These are phyloP conservation scores for Arbacia lixula DNA, from an alignment of 53 echinoderm and acorn worm species.

Conservation along the genomic window DNA sequence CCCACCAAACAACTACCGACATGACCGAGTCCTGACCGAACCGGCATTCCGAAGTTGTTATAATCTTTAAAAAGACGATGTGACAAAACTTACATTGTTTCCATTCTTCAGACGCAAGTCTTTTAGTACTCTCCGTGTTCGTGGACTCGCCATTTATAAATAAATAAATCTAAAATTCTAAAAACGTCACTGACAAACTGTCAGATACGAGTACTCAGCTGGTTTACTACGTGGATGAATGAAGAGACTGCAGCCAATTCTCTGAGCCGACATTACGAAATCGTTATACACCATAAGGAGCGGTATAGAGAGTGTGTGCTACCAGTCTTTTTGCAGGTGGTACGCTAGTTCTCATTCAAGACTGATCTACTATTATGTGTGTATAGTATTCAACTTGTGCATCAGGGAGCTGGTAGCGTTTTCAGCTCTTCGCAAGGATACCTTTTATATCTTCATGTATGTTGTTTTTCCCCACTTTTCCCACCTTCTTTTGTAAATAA, in stretches of 20 bases:
- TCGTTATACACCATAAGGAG: too few species aligned
- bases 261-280: background rate
- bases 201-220: too few species aligned
- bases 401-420: background rate
- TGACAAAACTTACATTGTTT: slow-evolving; percentile 94
- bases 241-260: background rate
- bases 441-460: too few species aligned
- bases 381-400: background rate
- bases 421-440: background rate
- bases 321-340: slow-evolving; percentile 3
- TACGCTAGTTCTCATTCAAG: background rate
- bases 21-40: too few species aligned
- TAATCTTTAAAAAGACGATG: too few species aligned
- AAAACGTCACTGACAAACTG: background rate
- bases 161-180: background rate
- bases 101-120: slow-evolving; percentile 83
- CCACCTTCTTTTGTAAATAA: too few species aligned
- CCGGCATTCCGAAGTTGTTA: too few species aligned
- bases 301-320: background rate
- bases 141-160: slow-evolving; percentile 87
- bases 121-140: slow-evolving; percentile 90
- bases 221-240: slow-evolving; percentile 1
- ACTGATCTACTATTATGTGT: background rate
- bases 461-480: too few species aligned
- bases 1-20: too few species aligned